Evolutionary conservation across 1,140 invertebrate species (phyloP).

Genomic region (Drosophila guanche): DNA sequence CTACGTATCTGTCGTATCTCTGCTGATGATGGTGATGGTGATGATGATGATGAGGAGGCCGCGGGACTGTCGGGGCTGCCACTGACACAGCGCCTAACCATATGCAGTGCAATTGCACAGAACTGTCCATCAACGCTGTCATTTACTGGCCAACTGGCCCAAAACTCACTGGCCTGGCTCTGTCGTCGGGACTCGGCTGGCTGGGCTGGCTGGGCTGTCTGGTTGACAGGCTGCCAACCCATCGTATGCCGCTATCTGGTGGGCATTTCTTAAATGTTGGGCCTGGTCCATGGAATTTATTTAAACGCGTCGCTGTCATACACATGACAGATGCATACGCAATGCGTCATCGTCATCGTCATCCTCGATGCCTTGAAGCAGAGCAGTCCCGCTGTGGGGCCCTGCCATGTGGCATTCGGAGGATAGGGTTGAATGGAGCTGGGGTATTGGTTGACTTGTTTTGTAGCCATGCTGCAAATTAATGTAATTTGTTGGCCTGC

Average conservation of each 20-base stretch:
- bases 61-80: conserved; percentile 48
- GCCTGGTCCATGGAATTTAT: conserved; percentile 64
- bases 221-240: conserved; percentile 26
- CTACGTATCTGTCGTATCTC: not conserved
- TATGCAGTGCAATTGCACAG: conserved; percentile 79
- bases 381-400: conserved; percentile 1
- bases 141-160: conserved; percentile 69
- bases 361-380: conserved; percentile 18
- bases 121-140: conserved; percentile 79
- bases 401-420: not conserved
- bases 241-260: conserved; percentile 9
- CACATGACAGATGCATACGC: conserved; percentile 71
- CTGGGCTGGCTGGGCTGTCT: not conserved
- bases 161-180: conserved; percentile 46
- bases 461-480: conserved; percentile 58
- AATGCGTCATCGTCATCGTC: conserved; percentile 80
- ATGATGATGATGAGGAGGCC: conserved; percentile 35
- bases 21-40: conserved; percentile 20
- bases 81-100: conserved; percentile 73
- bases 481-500: conserved; percentile 64
- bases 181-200: conserved; percentile 8
- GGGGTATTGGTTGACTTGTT: conserved; percentile 28
- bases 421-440: not conserved
- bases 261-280: conserved; percentile 74
- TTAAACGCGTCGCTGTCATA: conserved; percentile 75